Base-by-base conservation (phyloP, 2,888 invertebrate genomes). In the Hirtodrosophila alboralis region DNA sequence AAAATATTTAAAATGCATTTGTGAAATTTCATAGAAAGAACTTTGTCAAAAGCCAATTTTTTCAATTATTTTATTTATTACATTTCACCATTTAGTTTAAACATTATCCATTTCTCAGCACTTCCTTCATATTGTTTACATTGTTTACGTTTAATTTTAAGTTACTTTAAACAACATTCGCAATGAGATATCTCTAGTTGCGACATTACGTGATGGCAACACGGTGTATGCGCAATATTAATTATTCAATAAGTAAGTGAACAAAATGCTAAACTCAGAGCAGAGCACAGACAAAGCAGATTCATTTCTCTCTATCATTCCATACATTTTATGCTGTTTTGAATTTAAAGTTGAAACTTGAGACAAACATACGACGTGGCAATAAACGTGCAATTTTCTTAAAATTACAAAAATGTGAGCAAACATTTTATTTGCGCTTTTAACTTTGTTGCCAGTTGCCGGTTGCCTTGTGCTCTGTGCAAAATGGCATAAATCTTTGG, bases 401-500 rank as follows among this genome's bases (percentile, higher is more conserved):
- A 60, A 79, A 85, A 79, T 79, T 85, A 85, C 85, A 85, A 78
- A 85, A 85, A 85, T 79, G 75, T 68, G 60, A 68, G 86, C 68
- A 83, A 78, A 79, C 79, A 85, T 79, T 79, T 79, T 79, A 85
- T 79, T 85, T 85, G 67, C 51, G 54, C 79, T 75, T 69, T 62
- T 57, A 74, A 72, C 65, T 70, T 62, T 68, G 63, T 72, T 68
- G 68, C 70, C 59, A 34, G 37, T 45, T 51, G 26, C 26, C 31
- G n/a, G 33, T 44, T 51, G 12, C 28, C 21, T 21, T 34, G 26
- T 23, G 23, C 38, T 40, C 36, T 56, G 13, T 16, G 27, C 23
- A 36, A 21, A 51, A 36, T 59, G 66, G 68, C 71, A 81, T 81
- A 86, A 81, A 81, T 81, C 81, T 64, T 78, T 72, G 67, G 64